Evolutionary conservation across 2,888 invertebrate genomes (phyloP).

Genomic region (Lithophane ornitopus): DNA sequence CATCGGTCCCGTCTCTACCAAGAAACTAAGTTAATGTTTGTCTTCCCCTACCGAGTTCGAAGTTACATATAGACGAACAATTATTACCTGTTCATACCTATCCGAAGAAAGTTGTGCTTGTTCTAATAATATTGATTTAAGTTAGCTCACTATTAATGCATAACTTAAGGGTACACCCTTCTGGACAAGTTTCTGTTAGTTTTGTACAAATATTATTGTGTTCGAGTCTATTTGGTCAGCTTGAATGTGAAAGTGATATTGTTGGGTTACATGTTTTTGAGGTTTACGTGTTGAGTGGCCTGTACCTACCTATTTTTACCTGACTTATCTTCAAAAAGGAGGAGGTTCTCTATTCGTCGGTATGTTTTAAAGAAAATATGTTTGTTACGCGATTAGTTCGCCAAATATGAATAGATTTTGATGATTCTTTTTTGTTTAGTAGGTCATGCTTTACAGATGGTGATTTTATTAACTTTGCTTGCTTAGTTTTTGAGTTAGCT

Average conservation of each 20-base stretch:
- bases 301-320: neutral
- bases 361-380: too few relatives aligned
- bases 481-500: too few relatives aligned
- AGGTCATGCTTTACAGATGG: too few relatives aligned
- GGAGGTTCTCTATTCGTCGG: too few relatives aligned
- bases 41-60: constrained; percentile 80
- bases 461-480: too few relatives aligned
- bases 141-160: constrained; percentile 76
- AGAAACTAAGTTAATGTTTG: constrained; percentile 86
- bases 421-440: too few relatives aligned
- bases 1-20: constrained; percentile 77
- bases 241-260: constrained; percentile 73
- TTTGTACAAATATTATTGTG: constrained; percentile 74
- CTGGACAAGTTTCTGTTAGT: constrained; percentile 69
- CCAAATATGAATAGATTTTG: too few relatives aligned
- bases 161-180: constrained; percentile 68
- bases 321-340: too few relatives aligned
- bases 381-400: too few relatives aligned
- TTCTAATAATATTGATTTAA: constrained; percentile 82
- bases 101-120: constrained; percentile 79
- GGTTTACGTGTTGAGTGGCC: constrained; percentile 44
- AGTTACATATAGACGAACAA: constrained; percentile 78
- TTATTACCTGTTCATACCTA: constrained; percentile 76
- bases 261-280: constrained; percentile 63
- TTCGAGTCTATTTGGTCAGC: constrained; percentile 72